Evolutionary conservation across 2,797 vertebrate genomes (phyloP), one percentile per base, ranked within the genome.

Genomic region (Sebastes umbrosus): DNA sequence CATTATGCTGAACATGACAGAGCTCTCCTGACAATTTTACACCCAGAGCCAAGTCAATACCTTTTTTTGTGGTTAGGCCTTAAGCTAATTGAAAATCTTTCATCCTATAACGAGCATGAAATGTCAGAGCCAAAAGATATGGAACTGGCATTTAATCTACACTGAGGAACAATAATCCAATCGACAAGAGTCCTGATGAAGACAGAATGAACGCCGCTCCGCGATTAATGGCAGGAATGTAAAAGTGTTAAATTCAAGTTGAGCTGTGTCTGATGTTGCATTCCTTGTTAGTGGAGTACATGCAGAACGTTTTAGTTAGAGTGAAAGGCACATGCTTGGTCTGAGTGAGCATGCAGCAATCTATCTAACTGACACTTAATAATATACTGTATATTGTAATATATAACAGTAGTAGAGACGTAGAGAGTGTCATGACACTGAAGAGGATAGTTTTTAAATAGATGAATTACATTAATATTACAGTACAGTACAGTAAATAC

Each of bases 41-140:
- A 82, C 79, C 7, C 27, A 83, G 60, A 87, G 60, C 71, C 50
- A 73, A 92, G 88, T 92, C 92, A 87, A 95, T 91, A 90, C 32
- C 59, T 83, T 90, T 90, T 90, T 84, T 80, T 86, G 79, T 84
- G 84, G 79, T 86, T 78, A 79, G 90, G 90, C 85, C 89, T 90
- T 74, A 60, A 90, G 85, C 79, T 94, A 91, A 95, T 92, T 90
- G 87, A 94, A 94, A 93, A 94, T 94, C 91, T 77, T 88, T 94
- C 77, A 81, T 84, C 68, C 64, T 76, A 78, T 94, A 95, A 95
- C 91, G 84, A 94, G 88, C 89, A 88, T 87, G 78, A 95, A 95
- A 95, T 95, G 94, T 94, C 94, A 95, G 52, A 84, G 86, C 83
- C 86, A 90, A 90, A 90, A 92, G 84, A 91, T 85, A 91, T 88